Conservation (phyloP, 2,113 vertebrate genomes). For the Prionailurus viverrinus region DNA sequence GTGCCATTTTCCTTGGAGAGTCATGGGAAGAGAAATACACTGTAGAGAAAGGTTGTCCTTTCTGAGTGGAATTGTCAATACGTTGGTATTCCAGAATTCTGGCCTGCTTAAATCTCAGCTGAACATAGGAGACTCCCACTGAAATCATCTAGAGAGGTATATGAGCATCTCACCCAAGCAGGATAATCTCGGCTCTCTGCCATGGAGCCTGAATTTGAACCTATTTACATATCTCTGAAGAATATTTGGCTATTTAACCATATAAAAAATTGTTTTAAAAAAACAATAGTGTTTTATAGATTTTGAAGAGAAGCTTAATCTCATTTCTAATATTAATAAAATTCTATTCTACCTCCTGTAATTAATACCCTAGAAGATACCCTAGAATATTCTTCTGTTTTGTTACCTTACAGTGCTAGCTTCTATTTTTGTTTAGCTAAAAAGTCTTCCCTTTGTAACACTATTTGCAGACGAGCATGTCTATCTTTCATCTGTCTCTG, state of each 20-base stretch:
- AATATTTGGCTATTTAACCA: background rate
- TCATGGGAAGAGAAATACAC: background rate
- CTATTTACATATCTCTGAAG: background rate
- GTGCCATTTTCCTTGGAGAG: slow-evolving; percentile 33
- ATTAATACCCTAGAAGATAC: slow-evolving; percentile 14
- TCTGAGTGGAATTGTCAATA: background rate
- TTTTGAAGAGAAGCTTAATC: slow-evolving; percentile 61
- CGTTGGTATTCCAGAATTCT: background rate
- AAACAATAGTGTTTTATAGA: background rate
- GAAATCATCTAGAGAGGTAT: background rate
- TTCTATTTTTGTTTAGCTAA: slow-evolving; percentile 17
- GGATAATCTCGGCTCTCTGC: background rate
- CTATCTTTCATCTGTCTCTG: slow-evolving; percentile 39
- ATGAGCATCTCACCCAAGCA: background rate
- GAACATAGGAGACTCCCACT: background rate
- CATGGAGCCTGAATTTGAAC: background rate
- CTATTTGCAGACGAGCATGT: background rate
- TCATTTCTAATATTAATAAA: slow-evolving; percentile 38
- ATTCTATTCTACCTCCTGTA: background rate
- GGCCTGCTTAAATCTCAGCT: background rate
- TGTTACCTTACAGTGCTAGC: background rate
- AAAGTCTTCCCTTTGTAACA: background rate
- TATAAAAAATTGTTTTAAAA: background rate
- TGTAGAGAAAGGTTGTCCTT: background rate
- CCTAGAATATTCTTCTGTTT: background rate